Evolutionary conservation across 2,888 invertebrate genomes (phyloP).

Genomic region (Girardia tigrina): DNA sequence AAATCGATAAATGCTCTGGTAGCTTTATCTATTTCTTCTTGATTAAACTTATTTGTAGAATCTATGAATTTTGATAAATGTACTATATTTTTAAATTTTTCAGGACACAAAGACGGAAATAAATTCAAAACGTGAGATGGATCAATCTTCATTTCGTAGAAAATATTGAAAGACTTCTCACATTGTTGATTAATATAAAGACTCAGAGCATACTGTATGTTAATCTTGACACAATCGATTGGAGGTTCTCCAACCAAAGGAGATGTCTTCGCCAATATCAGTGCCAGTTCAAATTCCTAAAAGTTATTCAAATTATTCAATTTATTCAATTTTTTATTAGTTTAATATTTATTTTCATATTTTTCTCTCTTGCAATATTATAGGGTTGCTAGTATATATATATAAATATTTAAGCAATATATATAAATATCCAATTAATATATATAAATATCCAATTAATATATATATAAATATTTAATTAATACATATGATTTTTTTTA

Average conservation of each 20-base stretch:
- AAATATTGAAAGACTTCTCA: not conserved
- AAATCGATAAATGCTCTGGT: not conserved
- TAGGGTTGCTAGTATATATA: too few species aligned
- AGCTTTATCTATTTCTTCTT: not conserved
- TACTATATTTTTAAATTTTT: not conserved
- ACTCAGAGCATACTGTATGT: not conserved
- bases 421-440: too few species aligned
- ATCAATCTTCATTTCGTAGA: not conserved
- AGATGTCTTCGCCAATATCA: not conserved
- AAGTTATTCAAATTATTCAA: too few species aligned
- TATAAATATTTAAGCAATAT: too few species aligned
- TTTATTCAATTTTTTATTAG: too few species aligned
- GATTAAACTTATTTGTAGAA: not conserved
- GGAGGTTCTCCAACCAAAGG: not conserved
- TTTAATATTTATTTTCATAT: too few species aligned
- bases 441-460: too few species aligned
- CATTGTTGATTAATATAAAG: not conserved
- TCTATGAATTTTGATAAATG: not conserved
- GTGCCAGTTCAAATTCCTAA: not conserved
- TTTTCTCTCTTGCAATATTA: too few species aligned
- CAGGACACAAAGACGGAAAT: slow-evolving; percentile 7
- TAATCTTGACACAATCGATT: not conserved
- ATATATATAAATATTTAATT: too few species aligned
- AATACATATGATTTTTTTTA: too few species aligned
- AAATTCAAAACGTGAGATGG: not conserved